These are phyloP conservation scores for Julus scanicus DNA, from an alignment of 2,888 invertebrate species.

Conservation along the genomic window DNA sequence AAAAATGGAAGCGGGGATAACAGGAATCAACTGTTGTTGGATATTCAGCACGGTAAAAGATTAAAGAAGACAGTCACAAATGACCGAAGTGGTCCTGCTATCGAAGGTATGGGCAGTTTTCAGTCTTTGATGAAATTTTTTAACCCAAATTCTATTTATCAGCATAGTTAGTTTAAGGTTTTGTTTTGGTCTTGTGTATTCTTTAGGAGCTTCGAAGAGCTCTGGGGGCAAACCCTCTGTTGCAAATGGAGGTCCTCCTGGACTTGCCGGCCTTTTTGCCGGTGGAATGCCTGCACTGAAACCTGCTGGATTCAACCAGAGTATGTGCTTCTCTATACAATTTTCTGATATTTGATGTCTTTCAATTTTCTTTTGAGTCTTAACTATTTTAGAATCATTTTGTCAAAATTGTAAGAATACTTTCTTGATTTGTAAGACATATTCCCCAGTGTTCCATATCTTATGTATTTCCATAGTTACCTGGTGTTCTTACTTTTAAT, in stretches of 20 bases:
- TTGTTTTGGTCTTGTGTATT: neutral
- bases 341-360: neutral
- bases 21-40: conserved; percentile 79
- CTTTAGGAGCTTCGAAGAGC: neutral
- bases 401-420: no score
- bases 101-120: conserved; percentile 72
- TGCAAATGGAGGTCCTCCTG: conserved; percentile 61
- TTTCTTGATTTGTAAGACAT: no score
- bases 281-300: conserved; percentile 85
- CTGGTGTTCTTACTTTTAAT: no score
- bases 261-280: conserved; percentile 80
- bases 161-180: neutral
- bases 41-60: conserved; percentile 83
- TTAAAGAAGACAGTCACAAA: conserved; percentile 89
- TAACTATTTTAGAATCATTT: no score
- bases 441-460: no score
- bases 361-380: no score
- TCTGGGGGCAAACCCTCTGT: neutral
- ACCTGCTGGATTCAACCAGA: conserved; percentile 70
- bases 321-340: neutral
- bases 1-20: conserved; percentile 67
- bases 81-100: conserved; percentile 86
- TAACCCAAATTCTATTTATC: neutral
- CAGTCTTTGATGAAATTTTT: neutral
- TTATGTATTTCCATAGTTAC: no score